Evolutionary conservation across 64 coral and sea anemone genomes (phyloP).

Genomic region (Astreopora myriophthalma): DNA sequence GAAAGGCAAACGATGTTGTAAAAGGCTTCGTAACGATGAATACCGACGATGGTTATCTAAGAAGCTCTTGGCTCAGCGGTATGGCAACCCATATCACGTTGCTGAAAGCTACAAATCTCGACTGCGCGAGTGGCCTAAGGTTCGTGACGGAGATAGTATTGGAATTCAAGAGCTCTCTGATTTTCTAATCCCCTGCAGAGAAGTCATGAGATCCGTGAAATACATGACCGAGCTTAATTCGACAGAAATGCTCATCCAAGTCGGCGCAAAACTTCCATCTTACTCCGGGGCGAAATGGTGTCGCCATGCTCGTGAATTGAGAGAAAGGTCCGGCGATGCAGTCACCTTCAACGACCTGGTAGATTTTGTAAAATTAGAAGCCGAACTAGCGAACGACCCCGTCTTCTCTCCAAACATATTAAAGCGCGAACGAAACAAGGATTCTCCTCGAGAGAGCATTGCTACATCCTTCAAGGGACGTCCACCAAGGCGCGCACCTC

Average conservation of each 20-base stretch:
- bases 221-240: conserved; percentile 43
- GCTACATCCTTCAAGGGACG: no score
- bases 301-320: neutral
- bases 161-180: conserved; percentile 34
- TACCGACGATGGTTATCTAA: no score
- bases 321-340: neutral
- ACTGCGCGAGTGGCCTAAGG: neutral
- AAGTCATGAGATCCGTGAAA: neutral
- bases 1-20: no score
- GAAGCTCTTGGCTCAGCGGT: no score
- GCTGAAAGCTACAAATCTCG: conserved; percentile 12
- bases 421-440: neutral
- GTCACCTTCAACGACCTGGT: conserved; percentile 47
- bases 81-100: no score
- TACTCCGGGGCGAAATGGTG: conserved; percentile 22
- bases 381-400: conserved; percentile 69
- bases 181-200: conserved; percentile 20
- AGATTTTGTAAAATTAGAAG: conserved; percentile 29
- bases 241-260: neutral
- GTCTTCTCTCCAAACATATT: conserved; percentile 56
- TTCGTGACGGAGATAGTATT: neutral
- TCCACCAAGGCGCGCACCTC: neutral
- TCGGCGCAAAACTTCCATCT: neutral
- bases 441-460: neutral
- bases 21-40: no score